Base-by-base conservation (phyloP, 2,888 invertebrate genomes). In the Orthosia gracilis region DNA sequence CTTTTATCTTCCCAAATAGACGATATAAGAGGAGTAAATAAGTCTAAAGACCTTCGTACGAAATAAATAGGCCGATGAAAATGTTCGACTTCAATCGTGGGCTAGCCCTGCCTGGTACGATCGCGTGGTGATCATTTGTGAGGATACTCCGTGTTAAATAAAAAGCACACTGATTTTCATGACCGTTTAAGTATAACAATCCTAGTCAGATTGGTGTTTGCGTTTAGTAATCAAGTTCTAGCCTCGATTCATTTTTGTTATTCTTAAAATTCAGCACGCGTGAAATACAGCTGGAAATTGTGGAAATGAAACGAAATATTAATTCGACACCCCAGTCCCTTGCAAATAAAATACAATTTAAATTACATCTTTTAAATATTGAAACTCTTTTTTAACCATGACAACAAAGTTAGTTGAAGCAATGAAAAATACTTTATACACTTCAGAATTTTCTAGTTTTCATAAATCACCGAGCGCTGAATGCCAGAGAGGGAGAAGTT, bases 1-100 rank as follows among this genome's bases (percentile, higher is more conserved):
- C 94, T 95, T 94, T 94, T 95, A 94, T 95, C 94, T 95, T 92
- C 89, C 91, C 91, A 89, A 94, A 94, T 93, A 94, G 93, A 92
- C 90, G 91, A 91, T 89, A 92, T 93, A 92, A 93, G 90, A 92
- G 91, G 89, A 94, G 92, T 94, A 94, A 94, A 94, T 95, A 94
- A 94, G 93, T 94, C 92, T 91, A 92, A 92, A 91, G 88, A 91
- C 89, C 90, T 89, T 89, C 83, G 84, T 86, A 84, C 84, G 88
- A 91, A 92, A 92, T 92, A 91, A 92, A 93, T 92, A 91, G 90
- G 86, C 87, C 84, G 85, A 89, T 91, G 89, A 90, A 89, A 91
- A 92, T 91, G 90, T 87, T 85, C 75, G 78, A 83, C 89, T 87
- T 86, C 74, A 77, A 83, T 89, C 87, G 80, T 18, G 57, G 88